Evolutionary conservation across 2,888 invertebrate species (phyloP), one percentile per base, ranked within the genome.

Genomic region (Cephus pulcher): DNA sequence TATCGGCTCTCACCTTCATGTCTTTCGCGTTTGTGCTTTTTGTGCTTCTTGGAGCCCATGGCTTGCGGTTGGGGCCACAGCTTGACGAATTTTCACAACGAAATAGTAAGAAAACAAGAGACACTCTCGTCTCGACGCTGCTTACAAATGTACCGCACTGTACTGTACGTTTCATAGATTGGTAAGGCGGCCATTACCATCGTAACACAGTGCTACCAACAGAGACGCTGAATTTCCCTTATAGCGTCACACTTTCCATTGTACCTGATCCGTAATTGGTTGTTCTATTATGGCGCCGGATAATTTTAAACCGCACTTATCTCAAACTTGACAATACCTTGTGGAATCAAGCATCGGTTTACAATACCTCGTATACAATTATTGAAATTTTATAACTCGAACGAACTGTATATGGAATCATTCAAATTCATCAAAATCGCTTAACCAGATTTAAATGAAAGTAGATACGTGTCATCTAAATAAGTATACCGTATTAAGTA

Each of bases 1-100:
- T 56, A 76, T 32, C 74, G 73, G 37, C 75, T 81, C 89, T 90
- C 87, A 91, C 91, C 91, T 91, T 91, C 89, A 80, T 89, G 88
- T 75, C 88, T 85, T 83, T 91, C 91, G 74, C 91, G 89, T 87
- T 91, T 91, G 84, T 91, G 91, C 83, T 90, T 91, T 88, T 91
- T 91, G 82, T 91, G 91, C 83, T 91, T 91, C 88, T 91, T 91
- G 80, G 90, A 87, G 83, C 89, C 89, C 90, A 91, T 91, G 81
- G 82, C 86, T 85, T 84, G 86, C 85, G 83, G 84, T 81, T 86
- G 83, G 37, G 84, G 81, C 84, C 83, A 86, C 87, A 86, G 86
- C 80, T 83, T 86, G 83, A 78, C 73, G 79, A 76, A 68, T 75
- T 78, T 81, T 77, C 69, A 75, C 74, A 37, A 69, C 74, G 40